These are phyloP conservation scores for Cyanoderma ruficeps DNA, from an alignment of 2,113 vertebrate genomes.

Conservation along the genomic window DNA sequence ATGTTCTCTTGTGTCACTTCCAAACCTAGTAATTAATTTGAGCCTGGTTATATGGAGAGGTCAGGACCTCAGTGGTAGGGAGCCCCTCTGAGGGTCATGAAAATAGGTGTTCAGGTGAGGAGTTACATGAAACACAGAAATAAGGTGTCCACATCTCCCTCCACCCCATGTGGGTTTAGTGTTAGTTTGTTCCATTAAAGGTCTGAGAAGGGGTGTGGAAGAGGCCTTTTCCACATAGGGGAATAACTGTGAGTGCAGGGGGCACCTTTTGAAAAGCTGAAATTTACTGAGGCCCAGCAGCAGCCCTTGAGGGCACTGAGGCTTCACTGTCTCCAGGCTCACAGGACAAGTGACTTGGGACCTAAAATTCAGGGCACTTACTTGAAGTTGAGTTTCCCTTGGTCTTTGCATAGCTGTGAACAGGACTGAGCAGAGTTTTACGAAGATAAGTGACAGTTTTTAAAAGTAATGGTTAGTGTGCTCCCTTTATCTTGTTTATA, in stretches of 20 bases:
- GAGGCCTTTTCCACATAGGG: neutral
- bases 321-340: neutral
- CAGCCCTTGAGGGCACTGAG: neutral
- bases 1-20: neutral
- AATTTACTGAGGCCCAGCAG: neutral
- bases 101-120: neutral
- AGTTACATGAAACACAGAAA: neutral
- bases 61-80: neutral
- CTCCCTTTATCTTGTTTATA: neutral
- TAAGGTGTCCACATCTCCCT: neutral
- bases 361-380: neutral
- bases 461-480: neutral
- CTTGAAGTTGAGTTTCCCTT: neutral
- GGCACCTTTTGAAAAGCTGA: neutral
- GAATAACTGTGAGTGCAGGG: neutral
- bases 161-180: fast-evolving
- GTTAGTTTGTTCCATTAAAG: neutral
- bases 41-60: neutral
- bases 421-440: neutral
- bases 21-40: neutral
- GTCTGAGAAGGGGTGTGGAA: neutral
- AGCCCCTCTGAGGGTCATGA: neutral
- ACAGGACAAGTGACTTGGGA: neutral
- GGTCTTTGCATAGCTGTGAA: neutral
- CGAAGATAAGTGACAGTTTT: neutral